Conservation (phyloP, 1,140 invertebrate species). For the Streblospio benedicti region DNA sequence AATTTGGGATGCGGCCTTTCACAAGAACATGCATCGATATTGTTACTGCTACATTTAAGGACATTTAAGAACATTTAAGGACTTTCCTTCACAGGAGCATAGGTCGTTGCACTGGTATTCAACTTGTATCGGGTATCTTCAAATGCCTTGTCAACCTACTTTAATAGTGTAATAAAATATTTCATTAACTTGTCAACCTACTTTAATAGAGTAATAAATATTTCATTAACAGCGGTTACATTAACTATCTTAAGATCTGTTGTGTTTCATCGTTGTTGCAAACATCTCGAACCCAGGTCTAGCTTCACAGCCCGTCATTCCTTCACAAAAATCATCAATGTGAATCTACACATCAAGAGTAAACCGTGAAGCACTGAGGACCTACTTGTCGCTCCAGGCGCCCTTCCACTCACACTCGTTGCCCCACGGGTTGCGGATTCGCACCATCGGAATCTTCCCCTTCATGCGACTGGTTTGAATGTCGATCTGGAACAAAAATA, state of each 20-base stretch:
- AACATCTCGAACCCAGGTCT: background rate
- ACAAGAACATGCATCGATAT: too few relatives aligned
- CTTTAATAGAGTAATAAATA: background rate
- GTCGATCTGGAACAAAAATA: conserved; percentile 17
- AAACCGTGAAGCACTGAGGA: background rate
- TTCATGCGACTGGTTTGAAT: conserved; percentile 9
- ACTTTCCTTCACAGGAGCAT: too few relatives aligned
- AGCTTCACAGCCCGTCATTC: background rate
- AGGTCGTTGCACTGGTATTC: too few relatives aligned
- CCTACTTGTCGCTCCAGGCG: conserved; percentile 51
- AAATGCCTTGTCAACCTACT: too few relatives aligned
- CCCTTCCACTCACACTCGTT: conserved; percentile 54
- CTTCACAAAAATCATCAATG: background rate
- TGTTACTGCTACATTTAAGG: too few relatives aligned
- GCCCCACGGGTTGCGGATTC: conserved; percentile 55
- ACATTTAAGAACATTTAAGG: too few relatives aligned
- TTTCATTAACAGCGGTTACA: background rate
- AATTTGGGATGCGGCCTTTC: too few relatives aligned
- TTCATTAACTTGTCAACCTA: background rate
- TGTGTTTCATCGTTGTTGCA: background rate
- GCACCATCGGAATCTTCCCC: conserved; percentile 31
- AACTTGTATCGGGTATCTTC: too few relatives aligned
- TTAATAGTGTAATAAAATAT: too few relatives aligned
- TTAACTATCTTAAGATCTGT: background rate
- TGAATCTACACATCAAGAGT: too few relatives aligned